These are phyloP conservation scores for Arnoldichthys spilopterus DNA, from an alignment of 2,797 vertebrate species.

Conservation along the genomic window DNA sequence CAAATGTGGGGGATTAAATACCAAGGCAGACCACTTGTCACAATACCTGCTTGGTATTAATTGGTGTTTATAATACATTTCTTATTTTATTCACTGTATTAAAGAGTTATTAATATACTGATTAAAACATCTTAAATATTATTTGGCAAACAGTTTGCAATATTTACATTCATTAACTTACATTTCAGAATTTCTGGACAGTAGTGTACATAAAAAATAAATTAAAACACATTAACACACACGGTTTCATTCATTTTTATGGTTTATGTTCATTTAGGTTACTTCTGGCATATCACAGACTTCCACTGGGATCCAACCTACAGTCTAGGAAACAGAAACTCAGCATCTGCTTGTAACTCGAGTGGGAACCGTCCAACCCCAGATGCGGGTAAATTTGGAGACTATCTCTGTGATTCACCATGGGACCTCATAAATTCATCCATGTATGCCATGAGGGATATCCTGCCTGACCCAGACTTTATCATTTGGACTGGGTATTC, in stretches of 20 bases:
- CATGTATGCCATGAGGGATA: constrained; percentile 81
- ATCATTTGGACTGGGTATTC: constrained; percentile 94
- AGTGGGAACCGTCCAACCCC: constrained; percentile 75
- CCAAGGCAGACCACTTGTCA: no score
- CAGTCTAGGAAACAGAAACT: constrained; percentile 61
- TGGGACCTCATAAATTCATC: constrained; percentile 86
- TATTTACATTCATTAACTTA: no score
- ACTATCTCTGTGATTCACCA: constrained; percentile 89
- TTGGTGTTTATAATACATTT: no score
- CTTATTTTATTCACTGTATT: no score
- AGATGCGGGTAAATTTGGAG: constrained; percentile 83
- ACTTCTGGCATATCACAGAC: constrained; percentile 95
- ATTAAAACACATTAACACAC: no score
- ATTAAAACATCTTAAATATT: no score
- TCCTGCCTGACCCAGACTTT: constrained; percentile 86
- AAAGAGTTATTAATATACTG: no score
- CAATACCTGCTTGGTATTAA: no score
- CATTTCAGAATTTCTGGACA: no score
- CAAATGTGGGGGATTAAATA: not conserved
- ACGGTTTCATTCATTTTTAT: no score
- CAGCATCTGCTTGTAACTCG: constrained; percentile 81
- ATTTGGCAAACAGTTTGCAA: no score
- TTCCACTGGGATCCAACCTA: constrained; percentile 89
- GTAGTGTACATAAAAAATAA: no score
- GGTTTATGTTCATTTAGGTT: constrained; percentile 67